Evolutionary conservation across 1,140 invertebrate genomes (phyloP), one percentile per base, ranked within the genome.

Genomic region (Megathymus violae): DNA sequence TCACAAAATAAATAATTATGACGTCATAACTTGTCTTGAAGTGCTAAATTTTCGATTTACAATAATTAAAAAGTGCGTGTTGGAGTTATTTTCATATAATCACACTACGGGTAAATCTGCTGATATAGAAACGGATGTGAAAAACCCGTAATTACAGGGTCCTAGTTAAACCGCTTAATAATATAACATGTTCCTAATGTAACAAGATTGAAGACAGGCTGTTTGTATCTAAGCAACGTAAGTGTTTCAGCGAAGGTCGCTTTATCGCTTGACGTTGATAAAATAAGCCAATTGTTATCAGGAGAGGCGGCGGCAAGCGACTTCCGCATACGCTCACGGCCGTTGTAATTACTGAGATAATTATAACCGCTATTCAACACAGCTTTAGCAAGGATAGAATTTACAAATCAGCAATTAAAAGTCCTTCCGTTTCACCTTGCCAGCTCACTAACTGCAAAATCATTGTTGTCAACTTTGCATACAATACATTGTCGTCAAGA

Each of bases 211-310:
- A 63, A 51, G 48, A 51, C 34, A 36, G 5, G 17, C 48, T 38
- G 31, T 51, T 51, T 36, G 36, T 38, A 38, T 34, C 19, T 31
- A 50, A 68, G 58, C 64, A 62, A 58, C 27, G 62, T 71, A 76
- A 63, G 69, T 71, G 76, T 69, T 74, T 68, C 34, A 54, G 34
- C 66, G 80, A 87, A 89, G 80, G 82, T 58, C 82, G 63, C 62
- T 67, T 86, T 88, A 88, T 89, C 84, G 76, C 75, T 59, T 56
- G 67, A 69, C 66, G 69, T 74, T 88, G 86, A 90, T 89, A 88
- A 88, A 81, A 76, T 82, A 87, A 74, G 76, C 82, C 88, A 88
- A 89, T 87, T 86, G 83, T 90, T 90, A 90, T 90, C 86, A 81
- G 64, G 69, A 73, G 70, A 82, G 75, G 68, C 73, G 69, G 68